phyloP scores from a whole-genome alignment of 2,113 vertebrate species.

The Vidua chalybeata region DNA sequence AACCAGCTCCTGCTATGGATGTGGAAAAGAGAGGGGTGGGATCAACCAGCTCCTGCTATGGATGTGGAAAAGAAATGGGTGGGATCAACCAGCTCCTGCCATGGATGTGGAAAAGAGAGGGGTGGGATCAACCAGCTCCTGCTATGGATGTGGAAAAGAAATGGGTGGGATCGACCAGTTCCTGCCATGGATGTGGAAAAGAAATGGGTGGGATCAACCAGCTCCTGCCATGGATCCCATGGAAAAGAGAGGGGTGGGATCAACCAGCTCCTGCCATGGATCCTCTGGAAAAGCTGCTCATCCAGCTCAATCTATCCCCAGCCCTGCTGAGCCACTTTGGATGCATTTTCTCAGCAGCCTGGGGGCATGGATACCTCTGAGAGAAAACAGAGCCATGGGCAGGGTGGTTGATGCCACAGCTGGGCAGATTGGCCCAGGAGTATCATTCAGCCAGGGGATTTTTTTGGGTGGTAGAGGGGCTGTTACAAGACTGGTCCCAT shows the following conservation, averaged over 20 bases:
- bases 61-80: neutral
- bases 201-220: neutral
- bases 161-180: neutral
- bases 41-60: neutral
- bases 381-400: neutral
- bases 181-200: neutral
- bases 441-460: neutral
- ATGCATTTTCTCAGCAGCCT: neutral
- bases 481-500: neutral
- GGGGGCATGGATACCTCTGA: fast-evolving
- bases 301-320: neutral
- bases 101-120: neutral
- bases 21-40: slow-evolving; percentile 65
- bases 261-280: neutral
- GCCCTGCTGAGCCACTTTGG: neutral
- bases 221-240: neutral
- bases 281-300: neutral
- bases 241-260: neutral
- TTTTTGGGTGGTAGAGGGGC: neutral
- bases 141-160: neutral
- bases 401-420: neutral
- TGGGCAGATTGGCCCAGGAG: neutral
- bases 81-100: neutral
- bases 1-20: fast-evolving
- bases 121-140: neutral